Evolutionary conservation across 1,140 invertebrate species (phyloP).

Genomic region (Eumaeus atala): DNA sequence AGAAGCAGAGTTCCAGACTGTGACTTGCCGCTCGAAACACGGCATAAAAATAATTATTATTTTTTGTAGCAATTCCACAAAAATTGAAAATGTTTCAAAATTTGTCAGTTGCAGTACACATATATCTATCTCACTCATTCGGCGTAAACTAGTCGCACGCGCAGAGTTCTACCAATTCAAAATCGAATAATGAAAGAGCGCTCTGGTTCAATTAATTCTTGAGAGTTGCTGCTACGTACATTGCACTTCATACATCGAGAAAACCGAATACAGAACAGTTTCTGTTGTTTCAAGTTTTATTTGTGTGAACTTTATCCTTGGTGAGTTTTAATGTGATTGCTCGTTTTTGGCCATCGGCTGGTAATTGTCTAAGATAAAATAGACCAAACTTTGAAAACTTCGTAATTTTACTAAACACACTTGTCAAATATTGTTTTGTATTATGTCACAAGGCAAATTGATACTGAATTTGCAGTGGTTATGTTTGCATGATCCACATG

Average conservation of each 20-base stretch:
- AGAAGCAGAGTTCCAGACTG: no score
- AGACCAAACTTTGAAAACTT: background rate
- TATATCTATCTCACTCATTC: conserved; percentile 41
- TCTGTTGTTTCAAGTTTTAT: conserved; percentile 18
- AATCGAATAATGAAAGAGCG: conserved; percentile 46
- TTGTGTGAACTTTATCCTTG: conserved; percentile 14
- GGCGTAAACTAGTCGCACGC: conserved; percentile 39
- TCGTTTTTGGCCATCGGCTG: background rate
- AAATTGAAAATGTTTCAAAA: conserved; percentile 23
- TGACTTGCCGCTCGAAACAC: no score
- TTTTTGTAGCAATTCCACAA: background rate
- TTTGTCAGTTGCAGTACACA: conserved; percentile 14
- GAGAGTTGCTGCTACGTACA: conserved; percentile 40
- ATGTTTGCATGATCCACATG: background rate
- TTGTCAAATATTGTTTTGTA: background rate
- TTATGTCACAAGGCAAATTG: background rate
- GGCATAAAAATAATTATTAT: no score
- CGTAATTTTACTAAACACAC: background rate
- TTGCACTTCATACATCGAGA: conserved; percentile 33
- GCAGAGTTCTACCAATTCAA: conserved; percentile 51
- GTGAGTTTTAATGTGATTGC: conserved; percentile 12
- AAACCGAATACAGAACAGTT: conserved; percentile 1
- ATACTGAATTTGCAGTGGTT: conserved; percentile 1
- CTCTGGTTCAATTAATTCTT: conserved; percentile 56
- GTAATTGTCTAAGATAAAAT: background rate